Evolutionary conservation across 2,797 vertebrate species (phyloP), one percentile per base, ranked within the genome.

Genomic region (Onychomys leucogaster): DNA sequence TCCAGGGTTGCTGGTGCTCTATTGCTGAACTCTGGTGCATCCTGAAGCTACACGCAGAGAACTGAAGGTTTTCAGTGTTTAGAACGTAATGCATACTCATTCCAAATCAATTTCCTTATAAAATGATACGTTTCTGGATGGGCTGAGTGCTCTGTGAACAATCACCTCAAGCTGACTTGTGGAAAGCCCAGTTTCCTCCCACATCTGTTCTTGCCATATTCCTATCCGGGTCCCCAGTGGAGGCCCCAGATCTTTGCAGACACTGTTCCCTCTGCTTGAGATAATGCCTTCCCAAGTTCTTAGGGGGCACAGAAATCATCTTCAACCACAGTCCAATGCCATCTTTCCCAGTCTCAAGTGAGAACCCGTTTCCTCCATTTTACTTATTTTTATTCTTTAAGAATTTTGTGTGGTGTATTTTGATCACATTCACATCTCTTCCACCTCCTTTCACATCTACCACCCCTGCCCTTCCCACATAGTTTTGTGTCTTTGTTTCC

Each of bases 101-200:
- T 91, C 94, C 73, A 61, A 95, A 59, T 96, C 67, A 19, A 59
- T 94, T 94, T 80, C 63, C 65, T 81, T 94, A 83, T 37, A 61
- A 84, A 89, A 73, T 55, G 52, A 67, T 57, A 27, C 43, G 32
- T 90, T 93, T 93, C 65, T 85, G 69, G 82, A 81, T 80, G 46
- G 75, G 92, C n/a, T 37, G 65, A 91, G 69, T 25, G 49, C 59
- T 41, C 41, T 67, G 12, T 32, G 65, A 76, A 43, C 80, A 76
- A 88, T 46, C 52, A 71, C 63, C 90, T 93, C 11, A 46, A 89
- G 65, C 8, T 91, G 89, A 94, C 37, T 75, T 82, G 52, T 46
- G 81, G 49, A 75, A 96, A 95, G 69, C 12, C 29, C 65, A 29
- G 16, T 81, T 91, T 92, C 27, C 32, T 94, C 17, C 37, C 16